Evolutionary conservation across 2,797 vertebrate species (phyloP), one percentile per base, ranked within the genome.

Genomic region (Craterocephalus amniculus): DNA sequence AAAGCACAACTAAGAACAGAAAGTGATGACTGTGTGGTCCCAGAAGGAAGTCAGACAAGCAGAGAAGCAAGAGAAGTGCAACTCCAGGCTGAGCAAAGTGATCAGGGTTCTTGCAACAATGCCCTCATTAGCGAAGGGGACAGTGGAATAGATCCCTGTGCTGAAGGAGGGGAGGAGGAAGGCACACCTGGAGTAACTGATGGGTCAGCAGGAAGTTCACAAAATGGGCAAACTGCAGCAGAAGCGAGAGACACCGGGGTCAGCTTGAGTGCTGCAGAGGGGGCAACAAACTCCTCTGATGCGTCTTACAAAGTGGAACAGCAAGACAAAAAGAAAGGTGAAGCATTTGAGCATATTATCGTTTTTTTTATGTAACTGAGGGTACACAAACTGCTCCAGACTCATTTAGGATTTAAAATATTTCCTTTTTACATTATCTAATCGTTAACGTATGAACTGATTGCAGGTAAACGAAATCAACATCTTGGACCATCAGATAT

Each of bases 401-500:
- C 18, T 45, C 1, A 45, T 45, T 45, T 9, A 20, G 43, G 40
- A 43, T 18, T 43, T 18, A 43, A 20, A 43, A 18, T 43, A 43
- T 18, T 5, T 45, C 6, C 6, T 45, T 8, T 45, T n/a, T n/a
- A 20, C 18, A 20, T 6, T 20, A n/a, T 8, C 40, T 43, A 45
- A 20, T 38, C 38, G 13, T 35, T 69, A 13, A 69, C 34, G 20
- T 56, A 38, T 80, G 0, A 20, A 65, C 69, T 40, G 67, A 56
- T 81, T 10, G 14, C 77, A 95, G 95, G 86, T 48, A 95, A 95
- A 88, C 94, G 92, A 77, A 96, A 90, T 69, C 91, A 93, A 76
- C 94, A 94, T 72, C 85, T 96, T 61, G 94, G 92, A 57, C 94
- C 95, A 18, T 87, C 93, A 27, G 95, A 92, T 24, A 93, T 97